These are phyloP conservation scores for Taenioides sp. DNA, from an alignment of 2,797 vertebrate species.

Conservation along the genomic window DNA sequence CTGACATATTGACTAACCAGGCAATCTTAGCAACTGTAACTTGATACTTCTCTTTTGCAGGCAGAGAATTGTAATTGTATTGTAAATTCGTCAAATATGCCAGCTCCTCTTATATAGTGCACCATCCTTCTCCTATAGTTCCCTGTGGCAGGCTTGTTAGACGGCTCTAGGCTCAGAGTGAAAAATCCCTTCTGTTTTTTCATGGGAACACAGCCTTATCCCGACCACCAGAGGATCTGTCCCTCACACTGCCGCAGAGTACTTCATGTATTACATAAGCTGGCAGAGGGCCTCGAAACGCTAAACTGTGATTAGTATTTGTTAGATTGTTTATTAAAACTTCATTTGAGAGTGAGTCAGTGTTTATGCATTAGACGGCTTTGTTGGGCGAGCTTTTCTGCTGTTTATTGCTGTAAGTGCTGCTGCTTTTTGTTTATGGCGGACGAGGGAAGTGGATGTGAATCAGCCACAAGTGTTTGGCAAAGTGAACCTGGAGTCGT, in stretches of 20 bases:
- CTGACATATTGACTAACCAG: no score
- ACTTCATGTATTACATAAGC: not conserved
- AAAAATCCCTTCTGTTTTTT: not conserved
- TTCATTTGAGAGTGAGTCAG: constrained; percentile 8
- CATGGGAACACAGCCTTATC: not conserved
- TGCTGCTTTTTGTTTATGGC: constrained; percentile 4
- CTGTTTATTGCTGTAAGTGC: constrained; percentile 3
- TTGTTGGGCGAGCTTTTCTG: not conserved
- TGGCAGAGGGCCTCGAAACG: not conserved
- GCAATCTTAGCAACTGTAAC: no score
- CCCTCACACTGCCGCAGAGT: not conserved
- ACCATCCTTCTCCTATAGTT: not conserved
- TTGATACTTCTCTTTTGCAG: no score
- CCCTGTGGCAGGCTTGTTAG: not conserved
- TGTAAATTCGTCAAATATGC: not conserved
- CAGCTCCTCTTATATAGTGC: not conserved
- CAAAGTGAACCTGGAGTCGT: not conserved
- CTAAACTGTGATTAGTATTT: constrained; percentile 6
- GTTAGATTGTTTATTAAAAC: constrained; percentile 11
- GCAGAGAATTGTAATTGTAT: no score
- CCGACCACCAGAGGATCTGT: not conserved
- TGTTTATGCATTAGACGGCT: constrained; percentile 12
- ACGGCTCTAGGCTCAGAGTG: not conserved
- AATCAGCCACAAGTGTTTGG: constrained; percentile 4
- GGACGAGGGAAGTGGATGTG: not conserved